phyloP scores from a whole-genome alignment of 2,797 vertebrate genomes.

The Myripristis jacobus region DNA sequence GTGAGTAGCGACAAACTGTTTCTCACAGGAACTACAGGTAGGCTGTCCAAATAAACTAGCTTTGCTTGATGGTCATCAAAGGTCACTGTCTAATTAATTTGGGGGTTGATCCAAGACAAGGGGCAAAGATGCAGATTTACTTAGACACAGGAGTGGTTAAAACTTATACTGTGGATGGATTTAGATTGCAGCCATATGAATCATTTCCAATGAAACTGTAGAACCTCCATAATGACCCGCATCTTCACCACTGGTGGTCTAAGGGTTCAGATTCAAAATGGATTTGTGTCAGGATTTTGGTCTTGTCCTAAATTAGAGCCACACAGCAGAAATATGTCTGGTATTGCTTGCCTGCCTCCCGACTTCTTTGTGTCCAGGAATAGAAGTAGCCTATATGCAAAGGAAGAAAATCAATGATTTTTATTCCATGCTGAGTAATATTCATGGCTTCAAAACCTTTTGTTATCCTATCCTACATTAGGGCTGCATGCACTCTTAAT shows the following conservation, averaged over 20 bases:
- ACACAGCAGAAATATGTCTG: not conserved
- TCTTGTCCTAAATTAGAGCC: not conserved
- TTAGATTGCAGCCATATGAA: not conserved
- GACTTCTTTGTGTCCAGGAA: not conserved
- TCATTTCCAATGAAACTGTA: constrained; percentile 15
- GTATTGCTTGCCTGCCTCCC: not conserved
- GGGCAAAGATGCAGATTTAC: not conserved
- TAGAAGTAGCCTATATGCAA: not conserved
- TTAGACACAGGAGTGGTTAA: not conserved
- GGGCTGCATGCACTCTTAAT: no score
- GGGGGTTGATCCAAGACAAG: not conserved
- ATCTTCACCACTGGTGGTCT: not conserved
- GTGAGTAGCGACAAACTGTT: not conserved
- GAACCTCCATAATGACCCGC: not conserved
- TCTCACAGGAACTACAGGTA: not conserved
- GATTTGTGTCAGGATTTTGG: not conserved
- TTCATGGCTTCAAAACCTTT: no score
- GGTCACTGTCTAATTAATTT: constrained; percentile 16
- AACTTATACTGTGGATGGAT: constrained; percentile 1
- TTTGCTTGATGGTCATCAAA: constrained; percentile 16
- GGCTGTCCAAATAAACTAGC: not conserved
- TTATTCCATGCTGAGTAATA: no score
- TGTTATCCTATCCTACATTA: no score
- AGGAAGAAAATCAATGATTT: not conserved
- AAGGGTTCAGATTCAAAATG: not conserved